Percentiles rank a stretch among this genome's conserved stretches.
Evolutionary conservation across 2,888 invertebrate species (phyloP).

Genomic region (Ceraclea dissimilis): DNA sequence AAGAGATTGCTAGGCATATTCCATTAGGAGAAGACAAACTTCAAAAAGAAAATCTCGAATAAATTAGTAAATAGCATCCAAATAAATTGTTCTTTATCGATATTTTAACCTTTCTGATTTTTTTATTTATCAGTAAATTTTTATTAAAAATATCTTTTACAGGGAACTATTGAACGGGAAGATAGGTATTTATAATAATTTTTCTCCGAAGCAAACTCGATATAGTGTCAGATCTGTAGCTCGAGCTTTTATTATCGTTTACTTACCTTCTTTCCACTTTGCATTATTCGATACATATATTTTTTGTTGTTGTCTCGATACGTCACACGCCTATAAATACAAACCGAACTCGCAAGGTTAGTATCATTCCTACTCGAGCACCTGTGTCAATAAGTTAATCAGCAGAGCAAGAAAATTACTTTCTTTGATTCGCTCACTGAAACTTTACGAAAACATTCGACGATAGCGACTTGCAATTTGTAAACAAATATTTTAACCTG

Average conservation of each 20-base stretch:
- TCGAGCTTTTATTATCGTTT: slow-evolving; percentile 20
- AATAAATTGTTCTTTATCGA: too few relatives aligned
- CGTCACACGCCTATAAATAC: slow-evolving; percentile 20
- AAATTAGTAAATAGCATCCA: too few relatives aligned
- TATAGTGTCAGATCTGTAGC: neutral
- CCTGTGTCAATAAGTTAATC: slow-evolving; percentile 14
- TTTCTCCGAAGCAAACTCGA: slow-evolving; percentile 2
- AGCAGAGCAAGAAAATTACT: slow-evolving; percentile 3
- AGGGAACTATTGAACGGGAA: neutral
- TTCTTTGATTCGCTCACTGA: slow-evolving; percentile 1
- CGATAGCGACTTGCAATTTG: too few relatives aligned
- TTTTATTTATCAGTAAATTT: too few relatives aligned
- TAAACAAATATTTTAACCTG: too few relatives aligned
- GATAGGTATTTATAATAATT: neutral
- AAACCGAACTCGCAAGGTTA: slow-evolving; percentile 21
- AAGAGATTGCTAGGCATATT: too few relatives aligned
- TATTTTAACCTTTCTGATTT: too few relatives aligned
- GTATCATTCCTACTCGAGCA: slow-evolving; percentile 21
- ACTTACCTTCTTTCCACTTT: slow-evolving; percentile 13
- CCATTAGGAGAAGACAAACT: too few relatives aligned
- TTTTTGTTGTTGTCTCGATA: slow-evolving; percentile 14
- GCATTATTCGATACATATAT: slow-evolving; percentile 3
- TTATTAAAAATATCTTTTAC: too few relatives aligned
- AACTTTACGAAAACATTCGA: too few relatives aligned
- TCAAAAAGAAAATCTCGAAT: too few relatives aligned